phyloP scores from a whole-genome alignment of 1,140 invertebrate genomes.

The Papilio glaucus region DNA sequence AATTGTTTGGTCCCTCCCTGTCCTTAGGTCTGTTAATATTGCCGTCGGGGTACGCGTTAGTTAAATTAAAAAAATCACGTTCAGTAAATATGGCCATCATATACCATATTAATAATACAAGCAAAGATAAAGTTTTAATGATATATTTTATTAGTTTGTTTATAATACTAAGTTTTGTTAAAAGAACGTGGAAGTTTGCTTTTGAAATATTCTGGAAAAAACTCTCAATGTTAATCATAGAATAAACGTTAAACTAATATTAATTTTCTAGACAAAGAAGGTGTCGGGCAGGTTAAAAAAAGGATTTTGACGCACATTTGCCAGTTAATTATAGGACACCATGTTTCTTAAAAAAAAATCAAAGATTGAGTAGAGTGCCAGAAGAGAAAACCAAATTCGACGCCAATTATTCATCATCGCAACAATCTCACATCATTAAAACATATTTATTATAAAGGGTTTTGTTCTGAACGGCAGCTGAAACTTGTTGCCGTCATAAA shows the following conservation, averaged over 20 bases:
- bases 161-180: not conserved
- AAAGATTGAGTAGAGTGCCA: not conserved
- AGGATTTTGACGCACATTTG: conserved; percentile 62
- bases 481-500: conserved; percentile 79
- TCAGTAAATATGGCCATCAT: too few species aligned
- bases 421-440: not conserved
- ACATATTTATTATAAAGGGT: conserved; percentile 42
- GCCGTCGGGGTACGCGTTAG: too few species aligned
- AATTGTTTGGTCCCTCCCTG: conserved; percentile 56
- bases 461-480: conserved; percentile 61
- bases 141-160: not conserved
- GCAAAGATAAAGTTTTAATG: not conserved
- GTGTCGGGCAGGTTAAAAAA: conserved; percentile 60
- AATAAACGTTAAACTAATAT: conserved; percentile 39
- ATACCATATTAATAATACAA: too few species aligned
- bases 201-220: not conserved
- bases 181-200: not conserved
- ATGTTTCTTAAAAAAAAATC: not conserved
- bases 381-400: not conserved
- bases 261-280: conserved; percentile 63
- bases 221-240: not conserved
- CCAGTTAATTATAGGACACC: conserved; percentile 65
- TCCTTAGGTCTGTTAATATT: not conserved
- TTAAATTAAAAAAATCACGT: too few species aligned
- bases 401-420: not conserved